Base-by-base conservation (phyloP, 2,797 vertebrate species). In the Ctenopoma multispine region DNA sequence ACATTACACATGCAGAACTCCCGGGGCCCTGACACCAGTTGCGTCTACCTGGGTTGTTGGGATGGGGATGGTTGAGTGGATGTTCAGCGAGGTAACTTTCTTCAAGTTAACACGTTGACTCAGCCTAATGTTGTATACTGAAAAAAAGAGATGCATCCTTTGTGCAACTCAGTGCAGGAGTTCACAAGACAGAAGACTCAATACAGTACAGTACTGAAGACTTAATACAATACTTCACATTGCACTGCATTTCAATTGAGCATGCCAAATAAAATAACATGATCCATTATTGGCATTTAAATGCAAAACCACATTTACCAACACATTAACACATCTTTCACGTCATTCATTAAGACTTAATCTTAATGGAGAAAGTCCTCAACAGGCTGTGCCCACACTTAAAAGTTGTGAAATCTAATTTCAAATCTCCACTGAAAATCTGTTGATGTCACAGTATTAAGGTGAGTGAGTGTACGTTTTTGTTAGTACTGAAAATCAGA, bases 1-100 rank as follows among this genome's bases (percentile, higher is more conserved):
- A 87, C 89, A 82, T 90, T 83, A 79, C 85, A 83, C 73, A 69
- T 17, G 43, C 72, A 77, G 69, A 61, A 57, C 71, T 75, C 69
- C 18, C 0, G 20, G 48, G 69, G 44, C 14, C 49, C 6, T 0
- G 10, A 62, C 78, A 63, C 31, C 67, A 78, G 47, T 74, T 18
- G 72, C 54, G 58, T 87, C 71, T 48, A 69, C 68, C 58, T 68
- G 54, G 53, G 41, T 61, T 74, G 69, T 72, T 51, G 29, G 47
- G 34, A 4, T 51, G 48, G 29, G 51, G 58, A 69, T 48, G 56
- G 59, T 20, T 55, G 14, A 47, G 50, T 46, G 21, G 57, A 48
- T 61, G 55, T 68, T 70, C 10, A 38, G 46, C 20, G 15, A 69
- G 48, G 57, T 66, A 72, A 79, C 50, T 56, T 59, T 38, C 27